These are phyloP conservation scores for Papilio gigon DNA, from an alignment of 2,888 invertebrate species.

Conservation along the genomic window DNA sequence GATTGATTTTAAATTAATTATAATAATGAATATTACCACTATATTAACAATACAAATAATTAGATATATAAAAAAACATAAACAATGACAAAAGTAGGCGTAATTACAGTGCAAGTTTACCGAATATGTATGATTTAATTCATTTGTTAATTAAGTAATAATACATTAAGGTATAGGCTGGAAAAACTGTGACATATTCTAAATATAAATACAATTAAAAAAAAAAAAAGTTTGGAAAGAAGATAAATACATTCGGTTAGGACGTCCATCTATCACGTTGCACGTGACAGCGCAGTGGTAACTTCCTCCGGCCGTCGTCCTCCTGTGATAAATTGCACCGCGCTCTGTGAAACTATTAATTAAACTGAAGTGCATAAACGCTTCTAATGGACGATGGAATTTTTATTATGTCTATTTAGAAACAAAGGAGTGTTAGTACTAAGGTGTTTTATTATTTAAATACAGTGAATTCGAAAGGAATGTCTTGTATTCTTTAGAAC, in stretches of 20 bases:
- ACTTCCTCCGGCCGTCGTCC: slow-evolving; percentile 39
- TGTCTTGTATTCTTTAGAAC: too few species aligned
- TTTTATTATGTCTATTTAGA: background rate
- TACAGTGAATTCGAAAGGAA: too few species aligned
- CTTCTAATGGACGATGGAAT: slow-evolving; percentile 15
- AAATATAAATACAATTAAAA: background rate
- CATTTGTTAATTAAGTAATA: too few species aligned
- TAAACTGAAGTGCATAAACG: slow-evolving; percentile 30
- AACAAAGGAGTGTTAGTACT: background rate
- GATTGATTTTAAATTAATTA: slow-evolving; percentile 10
- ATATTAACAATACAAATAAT: too few species aligned
- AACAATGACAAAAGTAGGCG: too few species aligned
- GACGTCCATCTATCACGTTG: slow-evolving; percentile 38
- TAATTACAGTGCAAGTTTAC: too few species aligned
- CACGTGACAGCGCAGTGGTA: slow-evolving; percentile 37
- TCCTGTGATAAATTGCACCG: slow-evolving; percentile 38
- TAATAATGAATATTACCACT: slow-evolving; percentile 7
- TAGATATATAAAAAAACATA: too few species aligned
- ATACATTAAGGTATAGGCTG: too few species aligned
- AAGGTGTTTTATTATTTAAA: background rate
- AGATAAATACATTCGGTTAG: slow-evolving; percentile 9
- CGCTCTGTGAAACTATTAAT: slow-evolving; percentile 35
- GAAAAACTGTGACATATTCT: slow-evolving; percentile 12
- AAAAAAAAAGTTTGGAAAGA: slow-evolving; percentile 13
- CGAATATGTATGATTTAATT: too few species aligned